Conservation (phyloP, 37 sponge, comb jelly and placozoan genomes). For the Crambe crambe region DNA sequence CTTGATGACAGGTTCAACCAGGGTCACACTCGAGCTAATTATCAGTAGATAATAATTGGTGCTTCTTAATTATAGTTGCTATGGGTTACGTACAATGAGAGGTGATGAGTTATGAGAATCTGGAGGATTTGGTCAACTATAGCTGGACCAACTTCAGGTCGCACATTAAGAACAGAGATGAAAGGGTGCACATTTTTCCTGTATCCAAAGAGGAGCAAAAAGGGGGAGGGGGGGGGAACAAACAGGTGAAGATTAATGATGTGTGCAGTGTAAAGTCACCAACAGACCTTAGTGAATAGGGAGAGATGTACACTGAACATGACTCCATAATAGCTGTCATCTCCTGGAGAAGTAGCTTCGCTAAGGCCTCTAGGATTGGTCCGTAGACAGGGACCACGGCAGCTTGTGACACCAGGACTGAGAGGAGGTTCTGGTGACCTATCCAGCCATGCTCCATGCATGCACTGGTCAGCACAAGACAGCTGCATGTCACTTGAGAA, state of each 20-base stretch:
- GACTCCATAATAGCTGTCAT: background rate
- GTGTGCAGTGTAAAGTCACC: too few species aligned
- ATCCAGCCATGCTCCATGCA: constrained; percentile 15
- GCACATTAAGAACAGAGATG: constrained; percentile 23
- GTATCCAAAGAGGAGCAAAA: too few species aligned
- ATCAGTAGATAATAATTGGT: background rate
- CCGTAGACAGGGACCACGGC: constrained; percentile 3
- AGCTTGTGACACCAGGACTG: constrained; percentile 9
- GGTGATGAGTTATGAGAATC: background rate
- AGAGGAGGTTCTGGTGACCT: background rate
- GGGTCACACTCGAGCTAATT: background rate
- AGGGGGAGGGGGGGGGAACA: background rate
- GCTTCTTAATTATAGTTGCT: too few species aligned
- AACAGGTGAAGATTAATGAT: background rate
- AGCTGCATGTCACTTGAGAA: background rate
- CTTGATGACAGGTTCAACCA: constrained; percentile 34
- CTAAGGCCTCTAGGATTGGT: background rate
- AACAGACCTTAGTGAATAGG: constrained; percentile 51
- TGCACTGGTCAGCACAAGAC: background rate
- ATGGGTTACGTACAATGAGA: background rate
- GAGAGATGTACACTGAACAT: constrained; percentile 7
- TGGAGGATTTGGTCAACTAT: background rate
- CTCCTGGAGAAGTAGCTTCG: constrained; percentile 7
- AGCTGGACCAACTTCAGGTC: constrained; percentile 18
- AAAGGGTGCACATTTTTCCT: constrained; percentile 44